A percentile compares a stretch with the other conserved stretches of the same genome.
These are phyloP conservation scores for Kryptolebias ocellatus DNA, from an alignment of 2,797 vertebrate genomes.

Conservation along the genomic window DNA sequence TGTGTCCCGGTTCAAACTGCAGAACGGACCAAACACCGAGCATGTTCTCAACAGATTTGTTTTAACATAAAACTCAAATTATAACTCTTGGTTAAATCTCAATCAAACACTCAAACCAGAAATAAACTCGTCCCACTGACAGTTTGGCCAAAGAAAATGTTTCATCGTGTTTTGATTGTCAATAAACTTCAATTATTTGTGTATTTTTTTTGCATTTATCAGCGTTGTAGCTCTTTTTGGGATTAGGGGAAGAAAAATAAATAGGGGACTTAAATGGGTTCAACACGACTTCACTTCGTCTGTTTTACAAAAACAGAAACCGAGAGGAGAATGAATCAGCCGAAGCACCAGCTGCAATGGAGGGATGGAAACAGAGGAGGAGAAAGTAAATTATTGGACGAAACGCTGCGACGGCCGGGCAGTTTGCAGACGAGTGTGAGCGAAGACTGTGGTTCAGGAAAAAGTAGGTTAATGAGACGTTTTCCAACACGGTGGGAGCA, in stretches of 20 bases:
- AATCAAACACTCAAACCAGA: slow-evolving; percentile 10
- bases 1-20: too few relatives aligned
- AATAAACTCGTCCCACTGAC: background rate
- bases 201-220: too few relatives aligned
- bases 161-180: background rate
- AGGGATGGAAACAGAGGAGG: slow-evolving; percentile 61
- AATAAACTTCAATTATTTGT: background rate
- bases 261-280: background rate
- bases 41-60: background rate
- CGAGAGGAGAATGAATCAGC: slow-evolving; percentile 20
- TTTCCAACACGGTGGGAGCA: slow-evolving; percentile 12
- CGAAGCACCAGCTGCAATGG: slow-evolving; percentile 17
- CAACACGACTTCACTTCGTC: slow-evolving; percentile 23
- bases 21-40: too few relatives aligned
- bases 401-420: slow-evolving; percentile 29
- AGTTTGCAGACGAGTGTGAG: slow-evolving; percentile 23
- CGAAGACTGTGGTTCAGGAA: background rate
- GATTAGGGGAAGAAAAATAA: too few relatives aligned
- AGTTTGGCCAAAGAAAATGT: too few relatives aligned
- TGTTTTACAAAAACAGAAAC: background rate
- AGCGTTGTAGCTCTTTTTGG: too few relatives aligned
- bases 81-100: slow-evolving; percentile 3
- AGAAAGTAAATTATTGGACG: slow-evolving; percentile 20
- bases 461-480: slow-evolving; percentile 15
- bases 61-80: background rate